A percentile compares a stretch with the other conserved stretches of the same genome.
Conservation (phyloP, 2,113 vertebrate species). For the Chrysochloris asiatica region DNA sequence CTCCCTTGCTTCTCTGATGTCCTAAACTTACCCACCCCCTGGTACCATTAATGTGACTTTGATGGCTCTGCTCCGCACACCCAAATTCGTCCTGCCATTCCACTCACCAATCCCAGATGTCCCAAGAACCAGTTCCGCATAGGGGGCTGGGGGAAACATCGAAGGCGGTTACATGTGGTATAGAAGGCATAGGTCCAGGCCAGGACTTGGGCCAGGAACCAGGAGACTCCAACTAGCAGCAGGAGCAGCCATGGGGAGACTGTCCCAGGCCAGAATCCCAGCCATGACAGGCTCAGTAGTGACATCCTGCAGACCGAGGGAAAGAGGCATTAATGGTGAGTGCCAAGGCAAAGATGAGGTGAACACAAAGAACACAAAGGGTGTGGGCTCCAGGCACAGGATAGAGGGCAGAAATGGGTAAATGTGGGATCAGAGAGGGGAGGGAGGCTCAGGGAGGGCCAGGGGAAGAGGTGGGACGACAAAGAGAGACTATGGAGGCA, state of each 20-base stretch:
- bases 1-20: fast-evolving
- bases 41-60: too few relatives aligned
- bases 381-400: too few relatives aligned
- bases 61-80: too few relatives aligned
- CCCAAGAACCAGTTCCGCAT: slow-evolving; percentile 86
- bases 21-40: background rate
- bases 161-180: slow-evolving; percentile 76
- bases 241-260: background rate
- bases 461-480: too few relatives aligned
- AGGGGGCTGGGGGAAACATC: slow-evolving; percentile 85
- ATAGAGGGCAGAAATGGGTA: too few relatives aligned
- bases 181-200: slow-evolving; percentile 69
- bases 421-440: too few relatives aligned
- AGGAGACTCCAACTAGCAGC: background rate
- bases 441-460: too few relatives aligned
- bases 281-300: background rate
- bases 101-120: slow-evolving; percentile 87
- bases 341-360: fast-evolving
- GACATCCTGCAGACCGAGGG: slow-evolving; percentile 15
- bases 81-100: background rate
- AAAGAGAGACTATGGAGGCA: too few relatives aligned
- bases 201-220: background rate
- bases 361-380: background rate
- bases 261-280: background rate
- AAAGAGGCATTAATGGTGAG: background rate